Conservation (phyloP, 1,140 invertebrate species). For the Eupeodes corollae region DNA sequence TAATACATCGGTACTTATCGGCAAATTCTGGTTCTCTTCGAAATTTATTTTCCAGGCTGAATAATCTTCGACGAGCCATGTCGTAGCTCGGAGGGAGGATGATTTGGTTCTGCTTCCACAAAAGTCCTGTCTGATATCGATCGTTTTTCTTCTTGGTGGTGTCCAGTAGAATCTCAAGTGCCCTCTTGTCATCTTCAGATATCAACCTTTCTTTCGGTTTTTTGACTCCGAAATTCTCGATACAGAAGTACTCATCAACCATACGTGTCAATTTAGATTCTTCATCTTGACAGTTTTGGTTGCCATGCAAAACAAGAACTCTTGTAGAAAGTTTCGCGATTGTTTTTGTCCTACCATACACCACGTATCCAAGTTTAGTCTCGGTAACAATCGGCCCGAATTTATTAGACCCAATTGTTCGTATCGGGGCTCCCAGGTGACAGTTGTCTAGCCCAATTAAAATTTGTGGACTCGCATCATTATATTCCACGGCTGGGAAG, state of each 20-base stretch:
- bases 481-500: no score
- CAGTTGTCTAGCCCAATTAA: slow-evolving; percentile 4
- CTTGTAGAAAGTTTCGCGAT: no score
- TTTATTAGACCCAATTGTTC: neutral
- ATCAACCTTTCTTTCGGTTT: no score
- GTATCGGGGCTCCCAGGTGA: neutral
- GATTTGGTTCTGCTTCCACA: neutral
- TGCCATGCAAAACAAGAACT: neutral
- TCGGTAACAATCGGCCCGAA: slow-evolving; percentile 2
- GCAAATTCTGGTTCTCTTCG: neutral
- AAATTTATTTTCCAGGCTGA: slow-evolving; percentile 3
- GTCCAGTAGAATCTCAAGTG: neutral
- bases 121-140: neutral
- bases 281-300: neutral
- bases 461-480: no score
- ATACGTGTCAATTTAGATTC: neutral
- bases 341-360: neutral
- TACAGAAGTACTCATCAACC: neutral
- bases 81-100: neutral
- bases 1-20: slow-evolving; percentile 1
- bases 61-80: neutral
- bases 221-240: neutral
- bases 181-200: neutral
- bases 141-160: neutral
- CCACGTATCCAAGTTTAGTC: slow-evolving; percentile 2